These are phyloP conservation scores for Ploceus nigricollis DNA, from an alignment of 2,113 vertebrate genomes.

Conservation along the genomic window DNA sequence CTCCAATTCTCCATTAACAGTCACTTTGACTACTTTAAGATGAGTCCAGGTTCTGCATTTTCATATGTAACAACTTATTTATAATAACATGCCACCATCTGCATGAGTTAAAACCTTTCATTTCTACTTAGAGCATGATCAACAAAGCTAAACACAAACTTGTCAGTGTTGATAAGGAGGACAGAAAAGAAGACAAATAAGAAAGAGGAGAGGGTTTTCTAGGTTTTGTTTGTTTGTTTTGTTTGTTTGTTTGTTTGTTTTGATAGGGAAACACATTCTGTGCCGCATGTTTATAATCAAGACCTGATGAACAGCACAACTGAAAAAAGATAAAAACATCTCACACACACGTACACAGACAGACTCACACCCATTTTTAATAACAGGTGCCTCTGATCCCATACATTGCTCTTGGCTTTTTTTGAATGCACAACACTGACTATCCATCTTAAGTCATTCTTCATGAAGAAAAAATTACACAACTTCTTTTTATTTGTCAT, in stretches of 20 bases:
- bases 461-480: not conserved
- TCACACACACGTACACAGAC: not conserved
- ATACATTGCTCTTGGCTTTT: not conserved
- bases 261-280: not conserved
- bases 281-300: rapidly evolving
- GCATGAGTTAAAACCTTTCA: not conserved
- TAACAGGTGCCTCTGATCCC: not conserved
- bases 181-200: not conserved
- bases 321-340: not conserved
- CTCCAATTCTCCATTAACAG: not conserved
- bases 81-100: not conserved
- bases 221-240: not conserved
- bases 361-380: not conserved
- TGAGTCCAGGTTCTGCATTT: not conserved
- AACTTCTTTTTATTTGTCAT: not conserved
- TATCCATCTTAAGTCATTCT: not conserved
- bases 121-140: not conserved
- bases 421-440: not conserved
- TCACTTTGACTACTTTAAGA: not conserved
- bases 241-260: not conserved
- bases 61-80: not conserved
- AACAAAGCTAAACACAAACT: not conserved
- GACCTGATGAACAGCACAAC: not conserved
- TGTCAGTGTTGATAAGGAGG: not conserved
- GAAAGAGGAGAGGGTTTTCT: not conserved